Conservation (phyloP, 2,888 invertebrate genomes). For the Coenonympha glycerion region DNA sequence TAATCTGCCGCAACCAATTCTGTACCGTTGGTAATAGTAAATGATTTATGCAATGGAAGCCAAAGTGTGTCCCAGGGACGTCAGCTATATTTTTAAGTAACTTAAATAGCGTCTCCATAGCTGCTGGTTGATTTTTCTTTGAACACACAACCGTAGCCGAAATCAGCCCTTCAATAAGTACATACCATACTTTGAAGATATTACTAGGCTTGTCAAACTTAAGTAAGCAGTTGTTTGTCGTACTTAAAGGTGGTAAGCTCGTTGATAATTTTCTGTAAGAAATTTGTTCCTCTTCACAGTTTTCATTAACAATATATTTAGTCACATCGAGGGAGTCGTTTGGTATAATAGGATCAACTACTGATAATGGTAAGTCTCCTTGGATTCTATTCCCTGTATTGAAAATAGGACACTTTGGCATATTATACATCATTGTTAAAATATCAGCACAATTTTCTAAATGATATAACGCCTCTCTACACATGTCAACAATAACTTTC, state of each 20-base stretch:
- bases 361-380: constrained; percentile 84
- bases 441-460: constrained; percentile 91
- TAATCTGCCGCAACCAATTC: constrained; percentile 89
- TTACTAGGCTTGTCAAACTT: constrained; percentile 87
- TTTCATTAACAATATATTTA: constrained; percentile 80
- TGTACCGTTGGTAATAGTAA: constrained; percentile 93
- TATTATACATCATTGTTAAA: constrained; percentile 92
- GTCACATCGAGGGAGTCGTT: constrained; percentile 81
- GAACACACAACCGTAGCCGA: constrained; percentile 88
- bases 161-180: constrained; percentile 90
- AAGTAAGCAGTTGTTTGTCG: constrained; percentile 74
- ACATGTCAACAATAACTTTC: constrained; percentile 76
- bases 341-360: constrained; percentile 90
- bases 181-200: constrained; percentile 92
- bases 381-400: constrained; percentile 90
- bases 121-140: constrained; percentile 90
- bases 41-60: constrained; percentile 94
- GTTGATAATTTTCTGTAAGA: constrained; percentile 78
- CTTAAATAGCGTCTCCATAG: constrained; percentile 91
- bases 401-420: constrained; percentile 96
- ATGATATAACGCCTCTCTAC: constrained; percentile 88
- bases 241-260: constrained; percentile 64
- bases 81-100: constrained; percentile 84
- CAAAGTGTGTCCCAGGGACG: constrained; percentile 91
- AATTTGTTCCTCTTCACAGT: constrained; percentile 80